Conservation (phyloP, 2,113 vertebrate species). For the Spea multiplicata region DNA sequence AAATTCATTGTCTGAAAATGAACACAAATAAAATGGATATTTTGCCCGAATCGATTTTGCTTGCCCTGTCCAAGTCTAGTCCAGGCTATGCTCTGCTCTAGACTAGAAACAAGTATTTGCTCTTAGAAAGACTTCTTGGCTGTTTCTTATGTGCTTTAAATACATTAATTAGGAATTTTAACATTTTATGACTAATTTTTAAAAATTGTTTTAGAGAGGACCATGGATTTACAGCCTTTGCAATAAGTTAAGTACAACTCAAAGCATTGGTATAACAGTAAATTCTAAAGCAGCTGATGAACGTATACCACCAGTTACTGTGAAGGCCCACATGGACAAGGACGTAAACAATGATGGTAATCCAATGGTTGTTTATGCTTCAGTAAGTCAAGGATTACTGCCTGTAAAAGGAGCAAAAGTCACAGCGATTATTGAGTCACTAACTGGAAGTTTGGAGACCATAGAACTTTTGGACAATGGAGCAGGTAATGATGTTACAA, state of each 20-base stretch:
- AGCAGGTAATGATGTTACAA: slow-evolving; percentile 58
- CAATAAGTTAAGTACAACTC: slow-evolving; percentile 41
- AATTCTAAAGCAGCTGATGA: slow-evolving; percentile 54
- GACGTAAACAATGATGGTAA: slow-evolving; percentile 44
- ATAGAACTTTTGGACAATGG: slow-evolving; percentile 65
- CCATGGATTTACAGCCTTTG: slow-evolving; percentile 60
- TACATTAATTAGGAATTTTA: not conserved
- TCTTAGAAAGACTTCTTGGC: too few relatives aligned
- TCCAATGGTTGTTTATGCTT: slow-evolving; percentile 60
- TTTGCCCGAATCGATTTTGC: too few relatives aligned
- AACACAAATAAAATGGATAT: too few relatives aligned
- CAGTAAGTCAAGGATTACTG: slow-evolving; percentile 64
- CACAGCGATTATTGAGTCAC: slow-evolving; percentile 58
- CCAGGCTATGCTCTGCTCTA: too few relatives aligned
- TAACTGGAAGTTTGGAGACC: slow-evolving; percentile 16
- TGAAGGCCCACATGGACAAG: slow-evolving; percentile 52
- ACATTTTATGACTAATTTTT: not conserved
- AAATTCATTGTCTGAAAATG: too few relatives aligned
- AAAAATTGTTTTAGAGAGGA: slow-evolving; percentile 54
- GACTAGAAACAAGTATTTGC: too few relatives aligned
- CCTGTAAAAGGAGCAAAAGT: slow-evolving; percentile 64
- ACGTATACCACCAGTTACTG: slow-evolving; percentile 53
- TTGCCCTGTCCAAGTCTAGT: too few relatives aligned
- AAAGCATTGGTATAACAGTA: slow-evolving; percentile 58
- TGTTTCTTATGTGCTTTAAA: not conserved